Conservation (phyloP, 2,113 vertebrate genomes). For the Anolis carolinensis region DNA sequence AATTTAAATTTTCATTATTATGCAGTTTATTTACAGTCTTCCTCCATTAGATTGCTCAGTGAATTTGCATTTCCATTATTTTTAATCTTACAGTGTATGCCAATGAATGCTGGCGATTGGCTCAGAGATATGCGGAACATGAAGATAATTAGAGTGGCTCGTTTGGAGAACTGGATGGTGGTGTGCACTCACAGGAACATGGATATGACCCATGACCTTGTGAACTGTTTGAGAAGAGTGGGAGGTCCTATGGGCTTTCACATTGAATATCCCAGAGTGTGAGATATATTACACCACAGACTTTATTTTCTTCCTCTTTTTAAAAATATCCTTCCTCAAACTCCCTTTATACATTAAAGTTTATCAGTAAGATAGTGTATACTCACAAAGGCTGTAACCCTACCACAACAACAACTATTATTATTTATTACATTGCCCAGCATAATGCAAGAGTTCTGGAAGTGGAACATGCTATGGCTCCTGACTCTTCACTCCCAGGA, state of each 20-base stretch:
- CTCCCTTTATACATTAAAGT: not conserved
- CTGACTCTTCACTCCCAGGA: too few species aligned
- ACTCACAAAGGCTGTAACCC: too few species aligned
- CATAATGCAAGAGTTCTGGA: too few species aligned
- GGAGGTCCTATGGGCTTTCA: conserved; percentile 55
- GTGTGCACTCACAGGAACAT: conserved; percentile 44
- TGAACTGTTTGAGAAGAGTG: conserved; percentile 61
- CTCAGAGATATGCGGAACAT: conserved; percentile 57
- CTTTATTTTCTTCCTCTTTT: not conserved
- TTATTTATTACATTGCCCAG: too few species aligned
- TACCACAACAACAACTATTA: too few species aligned
- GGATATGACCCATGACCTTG: conserved; percentile 45
- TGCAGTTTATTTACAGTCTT: not conserved
- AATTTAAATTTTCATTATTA: not conserved
- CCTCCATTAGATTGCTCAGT: not conserved
- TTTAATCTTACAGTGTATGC: conserved; percentile 56
- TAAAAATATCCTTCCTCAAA: not conserved
- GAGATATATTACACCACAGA: conserved; percentile 28
- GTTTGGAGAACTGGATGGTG: conserved; percentile 62
- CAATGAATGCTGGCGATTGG: conserved; percentile 66
- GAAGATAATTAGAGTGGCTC: conserved; percentile 48
- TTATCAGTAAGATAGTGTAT: too few species aligned
- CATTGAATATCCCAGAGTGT: conserved; percentile 56
- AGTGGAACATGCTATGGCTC: too few species aligned
- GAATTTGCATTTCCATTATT: not conserved